These are phyloP conservation scores for Rhopalosiphum nymphaeae DNA, from an alignment of 2,888 invertebrate genomes.

Conservation along the genomic window DNA sequence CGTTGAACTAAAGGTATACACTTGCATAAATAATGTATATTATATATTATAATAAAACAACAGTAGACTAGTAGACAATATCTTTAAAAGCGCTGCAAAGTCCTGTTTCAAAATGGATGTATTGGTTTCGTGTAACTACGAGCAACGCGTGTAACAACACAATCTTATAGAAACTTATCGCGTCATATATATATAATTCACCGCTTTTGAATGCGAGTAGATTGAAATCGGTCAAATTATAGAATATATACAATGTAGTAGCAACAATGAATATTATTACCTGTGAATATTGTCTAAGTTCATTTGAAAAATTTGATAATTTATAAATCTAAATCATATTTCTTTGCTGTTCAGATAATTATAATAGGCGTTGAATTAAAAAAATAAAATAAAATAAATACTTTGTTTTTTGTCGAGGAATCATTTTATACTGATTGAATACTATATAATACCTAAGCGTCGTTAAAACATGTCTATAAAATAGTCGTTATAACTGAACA, in stretches of 20 bases:
- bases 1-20: too few species aligned
- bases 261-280: background rate
- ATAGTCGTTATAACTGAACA: background rate
- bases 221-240: constrained; percentile 4
- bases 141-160: constrained; percentile 57
- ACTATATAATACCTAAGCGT: background rate
- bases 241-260: background rate
- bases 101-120: constrained; percentile 33
- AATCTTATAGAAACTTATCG: constrained; percentile 3
- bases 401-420: background rate
- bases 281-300: background rate
- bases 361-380: background rate
- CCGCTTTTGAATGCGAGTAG: background rate
- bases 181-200: background rate
- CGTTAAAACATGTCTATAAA: background rate
- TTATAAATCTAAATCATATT: background rate
- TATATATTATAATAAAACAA: background rate
- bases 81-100: background rate
- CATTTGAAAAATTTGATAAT: background rate
- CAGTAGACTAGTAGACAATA: background rate
- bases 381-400: background rate
- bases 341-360: background rate
- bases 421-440: background rate
- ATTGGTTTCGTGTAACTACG: constrained; percentile 38
- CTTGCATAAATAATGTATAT: too few species aligned